Conservation (phyloP, 2,113 vertebrate species). For the Lampris incognitus region DNA sequence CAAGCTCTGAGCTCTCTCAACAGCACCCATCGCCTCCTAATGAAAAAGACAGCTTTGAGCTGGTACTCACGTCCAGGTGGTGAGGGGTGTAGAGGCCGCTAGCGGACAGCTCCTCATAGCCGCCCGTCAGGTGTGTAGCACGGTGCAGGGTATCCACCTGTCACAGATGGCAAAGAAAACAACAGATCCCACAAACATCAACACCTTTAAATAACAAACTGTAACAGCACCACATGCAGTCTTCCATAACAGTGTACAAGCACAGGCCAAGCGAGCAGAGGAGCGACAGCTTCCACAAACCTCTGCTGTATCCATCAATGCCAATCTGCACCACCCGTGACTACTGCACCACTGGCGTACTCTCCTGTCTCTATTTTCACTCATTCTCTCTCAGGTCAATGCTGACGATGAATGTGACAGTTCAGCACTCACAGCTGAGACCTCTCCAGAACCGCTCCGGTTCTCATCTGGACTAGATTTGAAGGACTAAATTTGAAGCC, state of each 20-base stretch:
- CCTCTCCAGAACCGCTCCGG: conserved; percentile 9
- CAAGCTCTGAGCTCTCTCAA: neutral
- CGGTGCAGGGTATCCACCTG: conserved; percentile 88
- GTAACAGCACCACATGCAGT: neutral
- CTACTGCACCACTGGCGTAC: neutral
- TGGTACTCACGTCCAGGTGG: conserved; percentile 81
- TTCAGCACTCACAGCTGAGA: conserved; percentile 16
- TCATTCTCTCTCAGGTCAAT: neutral
- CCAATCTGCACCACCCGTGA: neutral
- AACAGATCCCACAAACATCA: conserved; percentile 2
- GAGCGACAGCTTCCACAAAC: conserved; percentile 45
- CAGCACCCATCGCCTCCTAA: neutral
- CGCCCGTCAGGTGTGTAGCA: conserved; percentile 88
- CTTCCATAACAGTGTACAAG: neutral
- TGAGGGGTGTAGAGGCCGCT: conserved; percentile 82
- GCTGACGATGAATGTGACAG: conserved; percentile 11
- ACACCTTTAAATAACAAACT: neutral
- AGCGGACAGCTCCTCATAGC: conserved; percentile 85
- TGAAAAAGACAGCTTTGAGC: neutral
- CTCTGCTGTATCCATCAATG: conserved; percentile 40
- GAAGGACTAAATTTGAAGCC: conserved; percentile 6
- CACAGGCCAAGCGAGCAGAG: neutral
- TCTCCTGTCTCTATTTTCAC: neutral
- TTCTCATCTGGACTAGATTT: neutral
- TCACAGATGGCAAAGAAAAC: conserved; percentile 37